These are phyloP conservation scores for Dasyurus viverrinus DNA, from an alignment of 2,113 vertebrate species.

Conservation along the genomic window DNA sequence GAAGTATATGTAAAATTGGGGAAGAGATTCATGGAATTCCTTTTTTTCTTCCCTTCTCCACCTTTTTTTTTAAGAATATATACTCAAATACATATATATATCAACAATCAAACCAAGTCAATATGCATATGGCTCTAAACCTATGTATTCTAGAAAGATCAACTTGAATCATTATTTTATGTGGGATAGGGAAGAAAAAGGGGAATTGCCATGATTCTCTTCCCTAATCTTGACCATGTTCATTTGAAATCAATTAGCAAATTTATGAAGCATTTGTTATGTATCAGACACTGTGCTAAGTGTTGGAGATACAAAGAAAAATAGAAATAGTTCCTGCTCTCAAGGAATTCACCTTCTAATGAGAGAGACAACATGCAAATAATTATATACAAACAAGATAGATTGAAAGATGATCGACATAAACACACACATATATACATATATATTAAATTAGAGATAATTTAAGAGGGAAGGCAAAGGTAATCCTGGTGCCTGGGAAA, in stretches of 20 bases:
- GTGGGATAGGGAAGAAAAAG: neutral
- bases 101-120: neutral
- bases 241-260: neutral
- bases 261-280: neutral
- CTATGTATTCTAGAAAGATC: neutral
- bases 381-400: too few relatives aligned
- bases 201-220: too few relatives aligned
- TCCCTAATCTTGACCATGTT: neutral
- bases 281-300: neutral
- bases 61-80: neutral
- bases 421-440: too few relatives aligned
- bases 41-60: neutral
- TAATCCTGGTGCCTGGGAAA: neutral
- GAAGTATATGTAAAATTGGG: neutral
- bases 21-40: neutral
- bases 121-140: neutral
- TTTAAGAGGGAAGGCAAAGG: neutral
- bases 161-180: neutral
- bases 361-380: neutral
- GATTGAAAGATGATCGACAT: too few relatives aligned
- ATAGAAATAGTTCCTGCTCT: neutral
- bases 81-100: neutral
- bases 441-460: neutral
- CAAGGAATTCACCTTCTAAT: neutral
- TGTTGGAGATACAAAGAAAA: neutral